phyloP scores from a whole-genome alignment of 2,113 vertebrate genomes.

The Pungitius pungitius region DNA sequence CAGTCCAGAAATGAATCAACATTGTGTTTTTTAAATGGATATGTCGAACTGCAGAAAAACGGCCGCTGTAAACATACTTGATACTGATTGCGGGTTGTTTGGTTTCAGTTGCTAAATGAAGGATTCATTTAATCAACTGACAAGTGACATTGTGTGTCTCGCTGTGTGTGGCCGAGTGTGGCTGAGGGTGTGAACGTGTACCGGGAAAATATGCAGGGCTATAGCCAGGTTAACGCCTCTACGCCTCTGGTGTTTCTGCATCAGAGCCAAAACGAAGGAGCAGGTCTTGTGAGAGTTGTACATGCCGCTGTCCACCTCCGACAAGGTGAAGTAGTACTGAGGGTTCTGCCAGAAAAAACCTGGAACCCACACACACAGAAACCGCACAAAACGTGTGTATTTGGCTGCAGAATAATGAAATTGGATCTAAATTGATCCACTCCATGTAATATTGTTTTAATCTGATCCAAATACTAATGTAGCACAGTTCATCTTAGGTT shows the following conservation, averaged over 20 bases:
- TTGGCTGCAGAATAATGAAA: not conserved
- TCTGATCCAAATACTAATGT: not conserved
- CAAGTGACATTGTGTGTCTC: not conserved
- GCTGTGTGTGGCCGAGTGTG: conserved; percentile 8
- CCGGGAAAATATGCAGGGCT: conserved; percentile 73
- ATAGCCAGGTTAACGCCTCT: conserved; percentile 52
- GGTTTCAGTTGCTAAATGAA: no score
- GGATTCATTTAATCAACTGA: not conserved
- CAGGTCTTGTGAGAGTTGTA: conserved; percentile 57
- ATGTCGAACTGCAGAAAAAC: not conserved
- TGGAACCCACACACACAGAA: conserved; percentile 52
- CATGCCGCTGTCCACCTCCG: conserved; percentile 54
- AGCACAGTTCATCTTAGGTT: no score
- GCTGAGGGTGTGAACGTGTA: conserved; percentile 46
- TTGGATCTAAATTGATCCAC: not conserved
- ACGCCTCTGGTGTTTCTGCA: conserved; percentile 80
- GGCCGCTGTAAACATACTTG: not conserved
- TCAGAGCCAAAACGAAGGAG: conserved; percentile 80
- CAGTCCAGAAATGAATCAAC: not conserved
- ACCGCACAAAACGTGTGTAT: no score
- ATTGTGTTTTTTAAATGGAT: not conserved
- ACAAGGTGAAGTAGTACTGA: conserved; percentile 76
- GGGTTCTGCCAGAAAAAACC: conserved; percentile 76
- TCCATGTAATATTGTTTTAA: not conserved
- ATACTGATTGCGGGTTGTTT: no score